phyloP scores from a whole-genome alignment of 92 coral and sea anemone genomes.

The Epizoanthus stellaris region DNA sequence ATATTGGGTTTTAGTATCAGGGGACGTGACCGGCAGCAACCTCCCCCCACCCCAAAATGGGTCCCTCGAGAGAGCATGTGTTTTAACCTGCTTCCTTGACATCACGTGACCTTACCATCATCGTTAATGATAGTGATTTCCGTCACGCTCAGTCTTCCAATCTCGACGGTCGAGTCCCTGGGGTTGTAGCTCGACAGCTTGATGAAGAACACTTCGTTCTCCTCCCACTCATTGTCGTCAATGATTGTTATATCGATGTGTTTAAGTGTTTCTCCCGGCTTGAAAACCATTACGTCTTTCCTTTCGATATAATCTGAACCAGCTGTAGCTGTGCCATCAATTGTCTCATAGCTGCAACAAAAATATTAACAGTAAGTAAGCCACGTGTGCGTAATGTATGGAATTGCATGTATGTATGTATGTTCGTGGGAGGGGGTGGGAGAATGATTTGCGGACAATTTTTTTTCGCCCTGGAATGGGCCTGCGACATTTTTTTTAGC shows the following conservation, averaged over 20 bases:
- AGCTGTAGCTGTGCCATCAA: slow-evolving; percentile 90
- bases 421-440: too few relatives aligned
- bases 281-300: slow-evolving; percentile 90
- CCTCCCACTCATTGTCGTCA: slow-evolving; percentile 99
- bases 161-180: slow-evolving; percentile 69
- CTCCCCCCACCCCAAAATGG: background rate
- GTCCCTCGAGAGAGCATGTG: background rate
- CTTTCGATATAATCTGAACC: slow-evolving; percentile 83
- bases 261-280: slow-evolving; percentile 89
- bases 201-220: slow-evolving; percentile 93
- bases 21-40: background rate
- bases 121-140: slow-evolving; percentile 97
- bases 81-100: background rate
- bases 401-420: background rate
- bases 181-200: slow-evolving; percentile 82
- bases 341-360: slow-evolving; percentile 85
- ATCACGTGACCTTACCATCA: slow-evolving; percentile 72
- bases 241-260: slow-evolving; percentile 88
- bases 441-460: too few relatives aligned
- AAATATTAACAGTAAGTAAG: background rate
- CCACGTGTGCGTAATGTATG: background rate
- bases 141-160: slow-evolving; percentile 87
- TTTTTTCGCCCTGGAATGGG: too few relatives aligned
- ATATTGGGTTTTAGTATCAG: too few relatives aligned
- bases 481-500: too few relatives aligned